Evolutionary conservation across 2,888 invertebrate genomes (phyloP), one percentile per base, ranked within the genome.

Genomic region (Hipparchia semele): DNA sequence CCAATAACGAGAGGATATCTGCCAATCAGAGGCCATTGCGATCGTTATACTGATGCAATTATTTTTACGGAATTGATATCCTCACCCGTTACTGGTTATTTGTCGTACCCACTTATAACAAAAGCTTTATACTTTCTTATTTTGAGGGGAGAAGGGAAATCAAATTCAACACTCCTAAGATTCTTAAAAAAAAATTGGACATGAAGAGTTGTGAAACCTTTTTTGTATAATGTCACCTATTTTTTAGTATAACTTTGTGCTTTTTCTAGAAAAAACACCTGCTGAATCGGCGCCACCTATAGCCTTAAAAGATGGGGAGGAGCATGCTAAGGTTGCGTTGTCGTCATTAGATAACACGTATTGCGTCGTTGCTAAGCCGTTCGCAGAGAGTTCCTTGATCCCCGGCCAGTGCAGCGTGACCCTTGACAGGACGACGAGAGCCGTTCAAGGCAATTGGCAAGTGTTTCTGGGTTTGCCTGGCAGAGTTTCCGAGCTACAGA

Each of bases 391-490:
- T 67, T 81, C 89, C 0, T 77, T 94, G 56, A 84, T 94, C 2
- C 80, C 92, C 2, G 93, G 93, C 0, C 89, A 91, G 39, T 94
- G 94, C 69, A 80, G 75, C 7, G 86, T 94, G 23, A 88, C 86
- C 0, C 75, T 94, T 23, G 88, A 90, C 13, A 85, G 87, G 7
- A 85, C 90, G 0, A 90, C 90, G 0, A 85, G 93, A 76, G 91
- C 92, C 0, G 87, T 92, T 1, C 90, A 93, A 75, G 94, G 94
- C 4, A 85, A 85, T 67, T 94, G 94, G 94, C 85, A 85, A 65
- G 84, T 94, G 0, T 77, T 90, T 1, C 80, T 93, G 49, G 94
- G 94, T 0, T 70, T 94, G 10, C 90, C 91, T 2, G 94, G 94
- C 6, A 83, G 85, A 74, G 87, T 94, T 0, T 76, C 87, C 0